Percentiles rank a stretch among this genome's conserved stretches.
These are phyloP conservation scores for Cordilura impudica DNA, from an alignment of 2,888 invertebrate species.

Conservation along the genomic window DNA sequence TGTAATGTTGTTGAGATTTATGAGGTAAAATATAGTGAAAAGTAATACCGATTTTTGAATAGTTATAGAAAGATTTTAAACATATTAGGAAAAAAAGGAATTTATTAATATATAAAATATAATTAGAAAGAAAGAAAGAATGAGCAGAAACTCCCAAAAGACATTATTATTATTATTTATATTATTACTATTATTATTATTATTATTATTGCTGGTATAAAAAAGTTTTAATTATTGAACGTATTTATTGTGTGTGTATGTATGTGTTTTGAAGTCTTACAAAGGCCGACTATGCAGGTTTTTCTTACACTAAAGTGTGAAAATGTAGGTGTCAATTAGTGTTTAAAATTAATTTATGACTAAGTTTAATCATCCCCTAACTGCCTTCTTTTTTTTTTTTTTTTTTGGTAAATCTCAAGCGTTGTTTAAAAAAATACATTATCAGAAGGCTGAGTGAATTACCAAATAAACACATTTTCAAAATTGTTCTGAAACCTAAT, in stretches of 20 bases:
- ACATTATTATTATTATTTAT: slow-evolving; percentile 7
- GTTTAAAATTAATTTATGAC: slow-evolving; percentile 12
- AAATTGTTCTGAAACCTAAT: too few species aligned
- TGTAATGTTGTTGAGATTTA: slow-evolving; percentile 57
- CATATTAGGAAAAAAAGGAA: slow-evolving; percentile 22
- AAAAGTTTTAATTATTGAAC: too few species aligned
- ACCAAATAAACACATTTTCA: too few species aligned
- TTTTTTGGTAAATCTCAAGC: too few species aligned
- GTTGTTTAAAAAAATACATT: too few species aligned
- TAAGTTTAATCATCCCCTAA: too few species aligned
- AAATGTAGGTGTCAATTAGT: slow-evolving; percentile 42
- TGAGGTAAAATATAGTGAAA: slow-evolving; percentile 19
- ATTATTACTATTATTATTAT: too few species aligned
- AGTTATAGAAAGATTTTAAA: slow-evolving; percentile 56
- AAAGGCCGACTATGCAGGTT: slow-evolving; percentile 10
- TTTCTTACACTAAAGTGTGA: slow-evolving; percentile 28
- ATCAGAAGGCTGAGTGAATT: too few species aligned
- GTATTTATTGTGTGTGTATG: background rate
- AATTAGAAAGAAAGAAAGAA: background rate
- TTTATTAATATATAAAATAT: slow-evolving; percentile 24
- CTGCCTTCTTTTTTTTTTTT: too few species aligned
- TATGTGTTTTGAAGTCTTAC: slow-evolving; percentile 8
- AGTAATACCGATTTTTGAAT: slow-evolving; percentile 51
- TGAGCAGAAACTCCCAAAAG: background rate
- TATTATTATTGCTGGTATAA: too few species aligned